A percentile compares a stretch with the other conserved stretches of the same genome.
Conservation (phyloP, 2,888 invertebrate genomes). For the Cantharis rufa region DNA sequence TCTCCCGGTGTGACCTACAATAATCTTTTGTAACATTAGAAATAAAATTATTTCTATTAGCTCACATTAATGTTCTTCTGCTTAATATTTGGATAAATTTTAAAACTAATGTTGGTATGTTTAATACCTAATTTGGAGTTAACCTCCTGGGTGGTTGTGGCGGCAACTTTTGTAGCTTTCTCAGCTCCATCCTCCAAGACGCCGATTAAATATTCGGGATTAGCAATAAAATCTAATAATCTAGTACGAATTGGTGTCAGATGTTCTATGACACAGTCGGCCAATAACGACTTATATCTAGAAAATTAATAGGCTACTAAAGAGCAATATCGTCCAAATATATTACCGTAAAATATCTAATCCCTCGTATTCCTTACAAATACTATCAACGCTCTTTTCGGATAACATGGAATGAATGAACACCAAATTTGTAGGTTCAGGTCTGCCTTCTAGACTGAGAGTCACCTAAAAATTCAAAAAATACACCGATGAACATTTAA, state of each 20-base stretch:
- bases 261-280: constrained; percentile 72
- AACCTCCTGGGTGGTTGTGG: constrained; percentile 63
- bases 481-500: neutral
- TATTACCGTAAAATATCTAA: constrained; percentile 76
- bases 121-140: constrained; percentile 59
- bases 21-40: neutral
- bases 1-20: constrained; percentile 40
- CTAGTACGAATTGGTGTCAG: constrained; percentile 70
- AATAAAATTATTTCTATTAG: neutral
- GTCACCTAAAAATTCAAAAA: constrained; percentile 69
- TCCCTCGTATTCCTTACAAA: constrained; percentile 66
- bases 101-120: neutral
- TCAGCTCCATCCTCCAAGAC: constrained; percentile 65
- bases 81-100: neutral
- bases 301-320: constrained; percentile 8
- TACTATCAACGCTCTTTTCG: constrained; percentile 67
- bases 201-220: constrained; percentile 66
- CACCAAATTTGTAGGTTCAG: constrained; percentile 90
- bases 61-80: neutral
- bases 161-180: constrained; percentile 61
- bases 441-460: constrained; percentile 76
- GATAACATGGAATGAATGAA: constrained; percentile 78
- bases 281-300: constrained; percentile 73
- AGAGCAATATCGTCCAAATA: constrained; percentile 55
- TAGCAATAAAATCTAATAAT: constrained; percentile 62